These are phyloP conservation scores for Prunella himalayana DNA, from an alignment of 2,113 vertebrate genomes.

Conservation along the genomic window DNA sequence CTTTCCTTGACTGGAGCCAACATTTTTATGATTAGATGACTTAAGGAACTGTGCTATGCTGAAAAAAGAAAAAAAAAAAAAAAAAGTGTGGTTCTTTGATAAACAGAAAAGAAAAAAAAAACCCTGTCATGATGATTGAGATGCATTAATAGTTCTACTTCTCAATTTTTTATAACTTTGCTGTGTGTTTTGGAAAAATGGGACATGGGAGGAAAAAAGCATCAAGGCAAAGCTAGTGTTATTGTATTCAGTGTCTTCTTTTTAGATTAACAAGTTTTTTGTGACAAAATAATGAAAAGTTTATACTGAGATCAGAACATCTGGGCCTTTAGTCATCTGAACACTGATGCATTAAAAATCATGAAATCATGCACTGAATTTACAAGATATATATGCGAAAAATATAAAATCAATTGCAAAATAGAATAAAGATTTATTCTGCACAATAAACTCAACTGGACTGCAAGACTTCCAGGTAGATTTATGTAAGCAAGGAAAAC, in stretches of 20 bases:
- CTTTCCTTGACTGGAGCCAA: not conserved
- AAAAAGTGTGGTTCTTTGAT: not conserved
- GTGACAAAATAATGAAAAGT: not conserved
- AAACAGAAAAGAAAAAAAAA: not conserved
- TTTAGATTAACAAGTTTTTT: not conserved
- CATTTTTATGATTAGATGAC: not conserved
- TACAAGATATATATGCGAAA: not conserved
- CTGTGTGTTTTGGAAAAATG: not conserved
- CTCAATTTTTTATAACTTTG: slow-evolving; percentile 33
- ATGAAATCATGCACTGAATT: not conserved
- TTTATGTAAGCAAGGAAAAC: not conserved
- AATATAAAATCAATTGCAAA: not conserved
- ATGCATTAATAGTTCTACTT: not conserved
- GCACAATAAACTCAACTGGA: not conserved
- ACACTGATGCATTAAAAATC: not conserved
- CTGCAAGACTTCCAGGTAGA: not conserved
- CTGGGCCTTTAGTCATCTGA: not conserved
- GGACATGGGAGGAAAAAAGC: not conserved
- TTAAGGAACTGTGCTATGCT: not conserved
- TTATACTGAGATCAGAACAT: not conserved
- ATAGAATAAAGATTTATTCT: not conserved
- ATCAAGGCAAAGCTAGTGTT: not conserved
- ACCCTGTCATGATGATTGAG: not conserved
- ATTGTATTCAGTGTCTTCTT: not conserved
- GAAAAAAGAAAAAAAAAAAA: not conserved